Conservation (phyloP, 2,888 invertebrate species). For the Microctonus hyperodae region DNA sequence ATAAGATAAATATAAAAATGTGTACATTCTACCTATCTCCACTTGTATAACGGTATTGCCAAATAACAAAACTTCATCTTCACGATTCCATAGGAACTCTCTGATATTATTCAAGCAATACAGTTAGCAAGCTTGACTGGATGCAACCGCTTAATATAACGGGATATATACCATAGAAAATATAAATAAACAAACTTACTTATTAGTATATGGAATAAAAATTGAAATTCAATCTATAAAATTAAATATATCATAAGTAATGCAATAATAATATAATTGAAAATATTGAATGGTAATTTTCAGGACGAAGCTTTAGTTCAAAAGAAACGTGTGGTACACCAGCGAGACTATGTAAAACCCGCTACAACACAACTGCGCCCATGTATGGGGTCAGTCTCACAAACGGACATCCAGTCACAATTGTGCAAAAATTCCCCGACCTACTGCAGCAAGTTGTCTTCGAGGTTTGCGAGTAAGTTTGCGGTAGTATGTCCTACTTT, state of each 20-base stretch:
- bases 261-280: neutral
- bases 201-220: neutral
- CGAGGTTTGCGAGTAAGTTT: slow-evolving; percentile 88
- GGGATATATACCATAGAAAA: slow-evolving; percentile 47
- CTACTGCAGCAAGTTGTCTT: slow-evolving; percentile 91
- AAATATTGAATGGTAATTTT: slow-evolving; percentile 28
- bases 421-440: slow-evolving; percentile 94
- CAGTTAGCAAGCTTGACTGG: slow-evolving; percentile 61
- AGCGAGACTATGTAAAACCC: slow-evolving; percentile 82
- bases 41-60: slow-evolving; percentile 27
- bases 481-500: slow-evolving; percentile 11
- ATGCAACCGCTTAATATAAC: slow-evolving; percentile 55
- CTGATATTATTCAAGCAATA: slow-evolving; percentile 58
- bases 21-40: neutral
- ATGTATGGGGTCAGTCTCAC: slow-evolving; percentile 95
- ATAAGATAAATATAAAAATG: neutral
- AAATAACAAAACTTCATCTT: slow-evolving; percentile 29
- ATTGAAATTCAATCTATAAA: slow-evolving; percentile 33
- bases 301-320: slow-evolving; percentile 62
- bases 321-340: slow-evolving; percentile 71
- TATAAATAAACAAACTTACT: neutral
- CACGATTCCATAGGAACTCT: slow-evolving; percentile 34
- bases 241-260: neutral
- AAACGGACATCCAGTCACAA: slow-evolving; percentile 91
- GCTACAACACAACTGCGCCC: slow-evolving; percentile 92